Conservation (phyloP, 2,797 vertebrate species). For the Pangasius larnaudii region DNA sequence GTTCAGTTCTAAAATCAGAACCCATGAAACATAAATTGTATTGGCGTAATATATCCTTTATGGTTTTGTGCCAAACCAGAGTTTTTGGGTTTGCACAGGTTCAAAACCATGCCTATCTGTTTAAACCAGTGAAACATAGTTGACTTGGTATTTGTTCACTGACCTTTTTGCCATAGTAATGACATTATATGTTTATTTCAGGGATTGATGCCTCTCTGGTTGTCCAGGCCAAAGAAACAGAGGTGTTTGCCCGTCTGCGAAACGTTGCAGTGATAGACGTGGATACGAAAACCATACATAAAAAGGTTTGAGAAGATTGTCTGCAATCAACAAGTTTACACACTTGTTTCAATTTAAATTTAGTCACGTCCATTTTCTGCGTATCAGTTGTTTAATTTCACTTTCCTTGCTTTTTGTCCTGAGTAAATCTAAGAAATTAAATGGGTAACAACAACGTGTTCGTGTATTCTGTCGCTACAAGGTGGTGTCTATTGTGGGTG, state of each 20-base stretch:
- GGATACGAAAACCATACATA: constrained; percentile 86
- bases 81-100: background rate
- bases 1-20: background rate
- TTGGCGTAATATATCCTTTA: background rate
- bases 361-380: background rate
- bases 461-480: constrained; percentile 57
- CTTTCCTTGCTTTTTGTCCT: background rate
- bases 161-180: background rate
- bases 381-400: background rate
- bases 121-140: background rate
- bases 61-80: background rate
- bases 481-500: constrained; percentile 92
- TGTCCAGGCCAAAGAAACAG: constrained; percentile 81
- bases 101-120: background rate
- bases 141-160: too few relatives aligned
- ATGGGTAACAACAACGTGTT: background rate
- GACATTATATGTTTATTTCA: constrained; percentile 55
- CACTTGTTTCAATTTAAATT: background rate
- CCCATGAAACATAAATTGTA: background rate
- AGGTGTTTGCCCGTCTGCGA: constrained; percentile 85
- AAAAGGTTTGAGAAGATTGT: constrained; percentile 77
- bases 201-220: constrained; percentile 87
- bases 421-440: background rate
- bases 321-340: background rate
- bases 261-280: constrained; percentile 91